A percentile compares a stretch with the other conserved stretches of the same genome.
Evolutionary conservation across 2,113 vertebrate species (phyloP).

Genomic region (Jacana jacana): DNA sequence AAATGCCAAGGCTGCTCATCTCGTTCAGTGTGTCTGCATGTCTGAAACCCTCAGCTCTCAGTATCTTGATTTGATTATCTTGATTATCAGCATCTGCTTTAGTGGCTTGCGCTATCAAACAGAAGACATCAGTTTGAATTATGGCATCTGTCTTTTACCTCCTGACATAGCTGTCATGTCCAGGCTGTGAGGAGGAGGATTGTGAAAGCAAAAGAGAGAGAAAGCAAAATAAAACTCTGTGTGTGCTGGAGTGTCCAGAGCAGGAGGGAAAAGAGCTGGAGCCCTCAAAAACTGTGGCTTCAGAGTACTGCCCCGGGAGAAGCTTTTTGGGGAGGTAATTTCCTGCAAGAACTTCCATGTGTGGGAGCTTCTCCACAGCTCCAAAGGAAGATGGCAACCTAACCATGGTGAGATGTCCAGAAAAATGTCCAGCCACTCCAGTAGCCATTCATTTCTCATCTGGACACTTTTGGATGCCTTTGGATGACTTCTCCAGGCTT

Average conservation of each 20-base stretch:
- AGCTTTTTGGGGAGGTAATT: background rate
- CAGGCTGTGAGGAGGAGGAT: background rate
- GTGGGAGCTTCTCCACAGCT: background rate
- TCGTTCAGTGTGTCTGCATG: background rate
- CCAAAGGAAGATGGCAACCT: background rate
- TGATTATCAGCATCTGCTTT: conserved; percentile 54
- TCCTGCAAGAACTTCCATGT: fast-evolving
- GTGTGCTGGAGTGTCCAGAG: background rate
- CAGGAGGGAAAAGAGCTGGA: background rate
- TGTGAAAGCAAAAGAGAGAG: background rate
- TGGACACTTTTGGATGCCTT: background rate
- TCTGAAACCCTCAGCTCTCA: background rate
- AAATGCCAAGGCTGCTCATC: conserved; percentile 1
- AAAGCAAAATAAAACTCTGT: background rate
- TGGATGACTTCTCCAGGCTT: background rate
- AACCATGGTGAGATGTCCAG: background rate
- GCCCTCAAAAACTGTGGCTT: background rate
- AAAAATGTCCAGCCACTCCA: background rate
- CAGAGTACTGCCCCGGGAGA: background rate
- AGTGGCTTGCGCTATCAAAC: background rate
- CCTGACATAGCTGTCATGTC: conserved; percentile 8
- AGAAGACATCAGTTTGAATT: conserved; percentile 20
- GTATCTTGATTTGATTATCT: conserved; percentile 6
- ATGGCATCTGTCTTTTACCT: background rate
- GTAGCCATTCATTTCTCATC: background rate